These are phyloP conservation scores for Melanaphis sacchari DNA, from an alignment of 1,140 invertebrate genomes.

Conservation along the genomic window DNA sequence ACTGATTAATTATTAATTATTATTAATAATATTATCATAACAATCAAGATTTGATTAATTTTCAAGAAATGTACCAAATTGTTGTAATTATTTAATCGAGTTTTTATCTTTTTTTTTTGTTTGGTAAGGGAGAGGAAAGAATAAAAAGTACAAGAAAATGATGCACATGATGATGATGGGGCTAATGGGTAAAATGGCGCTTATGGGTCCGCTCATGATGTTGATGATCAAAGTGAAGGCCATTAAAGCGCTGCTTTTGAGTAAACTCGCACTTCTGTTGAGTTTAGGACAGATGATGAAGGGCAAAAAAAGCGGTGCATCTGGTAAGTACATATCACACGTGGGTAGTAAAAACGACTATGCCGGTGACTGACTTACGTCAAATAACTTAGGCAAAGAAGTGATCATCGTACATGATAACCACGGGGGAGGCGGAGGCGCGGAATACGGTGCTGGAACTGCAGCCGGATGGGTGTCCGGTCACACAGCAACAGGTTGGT, in stretches of 20 bases:
- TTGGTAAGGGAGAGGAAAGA: conserved; percentile 55
- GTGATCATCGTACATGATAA: conserved; percentile 59
- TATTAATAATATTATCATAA: too few relatives aligned
- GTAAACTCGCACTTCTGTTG: conserved; percentile 59
- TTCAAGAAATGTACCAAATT: neutral
- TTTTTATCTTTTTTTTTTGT: neutral
- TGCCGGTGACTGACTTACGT: neutral
- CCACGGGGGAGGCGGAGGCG: conserved; percentile 54
- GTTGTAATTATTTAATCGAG: neutral
- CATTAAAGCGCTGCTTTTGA: conserved; percentile 59
- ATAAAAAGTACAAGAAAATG: conserved; percentile 59
- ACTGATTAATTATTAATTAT: neutral
- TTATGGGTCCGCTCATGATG: conserved; percentile 59
- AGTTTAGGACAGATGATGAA: conserved; percentile 58
- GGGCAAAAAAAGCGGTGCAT: conserved; percentile 57
- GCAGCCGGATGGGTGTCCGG: conserved; percentile 59
- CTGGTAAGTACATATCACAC: conserved; percentile 33
- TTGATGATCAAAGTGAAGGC: conserved; percentile 60
- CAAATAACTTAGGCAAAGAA: conserved; percentile 53
- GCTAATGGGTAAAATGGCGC: conserved; percentile 59
- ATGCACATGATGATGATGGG: conserved; percentile 60
- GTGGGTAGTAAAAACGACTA: neutral
- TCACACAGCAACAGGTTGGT: conserved; percentile 58
- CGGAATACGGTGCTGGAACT: conserved; percentile 58
- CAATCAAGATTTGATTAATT: too few relatives aligned